Evolutionary conservation across 2,797 vertebrate genomes (phyloP), one percentile per base, ranked within the genome.

Genomic region (Cryptoprocta ferox): DNA sequence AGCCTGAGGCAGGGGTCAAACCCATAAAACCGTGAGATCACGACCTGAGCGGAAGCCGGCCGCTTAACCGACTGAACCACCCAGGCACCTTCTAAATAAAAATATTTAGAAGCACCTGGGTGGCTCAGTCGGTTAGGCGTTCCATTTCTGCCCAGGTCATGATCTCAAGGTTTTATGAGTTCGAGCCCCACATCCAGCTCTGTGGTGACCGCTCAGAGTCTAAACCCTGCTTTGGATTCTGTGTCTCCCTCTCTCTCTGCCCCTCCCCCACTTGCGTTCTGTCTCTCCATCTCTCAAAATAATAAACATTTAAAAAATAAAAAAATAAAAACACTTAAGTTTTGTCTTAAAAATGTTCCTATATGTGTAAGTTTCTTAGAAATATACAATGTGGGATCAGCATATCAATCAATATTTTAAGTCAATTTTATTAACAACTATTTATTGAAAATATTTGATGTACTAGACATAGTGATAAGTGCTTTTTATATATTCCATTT

Each of bases 241-340:
- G 18, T 56, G 56, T 59, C 56, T 59, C 21, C 16, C 56, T 24
- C 56, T 59, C 56, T 59, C 56, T 59, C 21, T 59, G 56, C 56
- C 56, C 19, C 21, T 59, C 56, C 21, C 8, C 56, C 21, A 24
- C 21, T 9, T 3, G 8, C 21, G 0, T 19, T 24, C 56, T 24
- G 56, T 59, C 56, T 59, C 56, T 59, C 2, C 56, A 24, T 59
- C 56, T 59, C 56, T 59, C 56, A 59, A 59, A 59, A 59, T 59
- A 59, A 24, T 24, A 56, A 56, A 56, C 13, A 48, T 48, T 48
- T 19, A 24, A 59, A 59, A 19, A 59, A 8, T 59, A 59, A 59
- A 59, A 53, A 24, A 24, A 24, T 59, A 73, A 89, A 83, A 96
- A 6, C 84, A 89, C 61, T 93, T 95, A 56, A 91, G 13, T 93